A percentile compares a stretch with the other conserved stretches of the same genome.
Evolutionary conservation across 2,888 invertebrate genomes (phyloP).

Genomic region (Rosalia funebris): DNA sequence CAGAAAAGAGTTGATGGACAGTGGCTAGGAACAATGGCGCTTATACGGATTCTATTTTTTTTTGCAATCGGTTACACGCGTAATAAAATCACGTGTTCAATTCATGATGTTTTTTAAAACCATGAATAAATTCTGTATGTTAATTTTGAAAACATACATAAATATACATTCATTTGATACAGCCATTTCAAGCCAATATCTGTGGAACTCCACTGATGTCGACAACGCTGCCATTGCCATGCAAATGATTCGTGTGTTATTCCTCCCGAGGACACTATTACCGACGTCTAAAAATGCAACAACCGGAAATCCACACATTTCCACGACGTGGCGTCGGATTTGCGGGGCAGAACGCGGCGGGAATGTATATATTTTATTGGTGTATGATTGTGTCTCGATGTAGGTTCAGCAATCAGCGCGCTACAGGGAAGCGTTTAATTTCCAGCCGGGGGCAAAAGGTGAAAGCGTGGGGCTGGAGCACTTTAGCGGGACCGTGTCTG

Average conservation of each 20-base stretch:
- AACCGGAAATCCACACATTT: constrained; percentile 11
- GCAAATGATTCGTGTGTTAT: constrained; percentile 17
- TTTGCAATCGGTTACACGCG: no score
- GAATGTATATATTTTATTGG: constrained; percentile 43
- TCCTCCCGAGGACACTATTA: constrained; percentile 37
- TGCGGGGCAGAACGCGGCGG: constrained; percentile 17
- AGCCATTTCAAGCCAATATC: no score
- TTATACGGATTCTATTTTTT: no score
- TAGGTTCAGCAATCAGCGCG: constrained; percentile 49
- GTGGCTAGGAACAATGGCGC: no score
- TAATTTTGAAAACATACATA: no score
- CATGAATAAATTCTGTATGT: no score
- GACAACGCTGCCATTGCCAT: no score
- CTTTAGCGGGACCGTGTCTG: constrained; percentile 56
- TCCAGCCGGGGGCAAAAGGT: constrained; percentile 53
- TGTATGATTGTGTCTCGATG: constrained; percentile 45
- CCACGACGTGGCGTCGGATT: constrained; percentile 5
- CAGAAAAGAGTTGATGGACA: no score
- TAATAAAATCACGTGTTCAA: no score
- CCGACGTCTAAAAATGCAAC: constrained; percentile 23
- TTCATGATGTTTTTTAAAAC: no score
- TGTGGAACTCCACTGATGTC: no score
- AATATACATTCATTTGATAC: no score
- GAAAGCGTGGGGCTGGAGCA: constrained; percentile 50
- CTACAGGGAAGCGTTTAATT: constrained; percentile 56